Evolutionary conservation across 2,888 invertebrate species (phyloP).

Genomic region (Leucania comma): DNA sequence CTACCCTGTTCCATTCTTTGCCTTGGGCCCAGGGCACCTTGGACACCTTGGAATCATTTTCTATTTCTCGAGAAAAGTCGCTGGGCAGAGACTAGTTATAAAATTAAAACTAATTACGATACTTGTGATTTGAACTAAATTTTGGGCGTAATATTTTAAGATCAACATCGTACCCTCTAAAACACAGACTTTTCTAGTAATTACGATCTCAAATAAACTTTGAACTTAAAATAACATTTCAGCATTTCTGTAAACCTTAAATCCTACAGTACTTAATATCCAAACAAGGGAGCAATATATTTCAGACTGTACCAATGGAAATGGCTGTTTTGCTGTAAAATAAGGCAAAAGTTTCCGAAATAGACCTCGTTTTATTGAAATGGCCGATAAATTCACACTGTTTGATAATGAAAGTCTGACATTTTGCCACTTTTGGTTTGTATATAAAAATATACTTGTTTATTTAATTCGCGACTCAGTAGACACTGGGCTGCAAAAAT

Average conservation of each 20-base stretch:
- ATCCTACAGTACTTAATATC: conserved; percentile 14
- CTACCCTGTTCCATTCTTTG: too few species aligned
- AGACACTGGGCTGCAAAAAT: too few species aligned
- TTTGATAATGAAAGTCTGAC: conserved; percentile 32
- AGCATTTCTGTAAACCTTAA: neutral
- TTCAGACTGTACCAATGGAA: conserved; percentile 29
- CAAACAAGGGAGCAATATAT: conserved; percentile 34
- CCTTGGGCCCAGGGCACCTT: too few species aligned
- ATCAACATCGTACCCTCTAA: neutral
- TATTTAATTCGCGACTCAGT: neutral
- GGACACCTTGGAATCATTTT: too few species aligned
- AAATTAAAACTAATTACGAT: neutral
- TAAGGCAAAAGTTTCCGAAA: conserved; percentile 32
- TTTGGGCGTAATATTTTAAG: neutral
- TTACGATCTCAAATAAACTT: neutral
- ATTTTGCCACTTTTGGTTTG: conserved; percentile 8
- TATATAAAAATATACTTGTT: neutral
- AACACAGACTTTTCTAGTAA: neutral
- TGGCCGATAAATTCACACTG: conserved; percentile 31
- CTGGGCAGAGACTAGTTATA: neutral
- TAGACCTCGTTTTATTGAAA: conserved; percentile 32
- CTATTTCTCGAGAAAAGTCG: too few species aligned
- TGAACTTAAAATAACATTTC: neutral
- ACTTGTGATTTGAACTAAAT: neutral
- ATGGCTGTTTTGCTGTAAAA: conserved; percentile 26